These are phyloP conservation scores for Falco naumanni DNA, from an alignment of 2,797 vertebrate species.

Conservation along the genomic window DNA sequence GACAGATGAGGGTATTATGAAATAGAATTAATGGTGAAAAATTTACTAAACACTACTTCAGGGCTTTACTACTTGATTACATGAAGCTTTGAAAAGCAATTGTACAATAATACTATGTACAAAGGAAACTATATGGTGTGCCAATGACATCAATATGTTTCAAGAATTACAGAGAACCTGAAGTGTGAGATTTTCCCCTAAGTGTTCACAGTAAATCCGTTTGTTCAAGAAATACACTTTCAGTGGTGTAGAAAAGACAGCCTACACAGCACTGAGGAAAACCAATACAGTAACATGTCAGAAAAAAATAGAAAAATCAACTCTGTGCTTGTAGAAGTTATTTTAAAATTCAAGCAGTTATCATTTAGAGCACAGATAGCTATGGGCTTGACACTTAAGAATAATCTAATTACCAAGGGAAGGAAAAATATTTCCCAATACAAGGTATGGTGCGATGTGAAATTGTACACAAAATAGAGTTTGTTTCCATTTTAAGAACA, in stretches of 20 bases:
- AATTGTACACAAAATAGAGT: background rate
- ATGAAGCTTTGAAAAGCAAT: constrained; percentile 55
- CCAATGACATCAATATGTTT: background rate
- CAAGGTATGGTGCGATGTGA: background rate
- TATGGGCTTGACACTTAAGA: background rate
- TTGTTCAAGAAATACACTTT: constrained; percentile 17
- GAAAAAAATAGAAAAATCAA: background rate
- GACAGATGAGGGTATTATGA: background rate
- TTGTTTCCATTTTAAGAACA: background rate
- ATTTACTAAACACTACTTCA: constrained; percentile 24
- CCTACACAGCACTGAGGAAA: background rate
- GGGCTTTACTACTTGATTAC: constrained; percentile 26
- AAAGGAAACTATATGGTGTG: constrained; percentile 7
- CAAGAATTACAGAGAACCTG: constrained; percentile 26
- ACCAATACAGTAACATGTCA: background rate
- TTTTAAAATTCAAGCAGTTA: background rate
- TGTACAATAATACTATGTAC: constrained; percentile 1
- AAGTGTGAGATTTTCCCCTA: constrained; percentile 31
- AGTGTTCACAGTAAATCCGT: constrained; percentile 29
- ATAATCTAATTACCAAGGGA: background rate
- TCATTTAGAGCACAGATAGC: background rate
- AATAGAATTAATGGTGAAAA: constrained; percentile 39
- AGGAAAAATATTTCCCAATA: background rate
- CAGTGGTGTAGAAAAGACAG: background rate
- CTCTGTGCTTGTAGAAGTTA: background rate